Percentiles rank a stretch among this genome's conserved stretches.
These are phyloP conservation scores for Heliconius hermathena DNA, from an alignment of 1,140 invertebrate genomes.

Conservation along the genomic window DNA sequence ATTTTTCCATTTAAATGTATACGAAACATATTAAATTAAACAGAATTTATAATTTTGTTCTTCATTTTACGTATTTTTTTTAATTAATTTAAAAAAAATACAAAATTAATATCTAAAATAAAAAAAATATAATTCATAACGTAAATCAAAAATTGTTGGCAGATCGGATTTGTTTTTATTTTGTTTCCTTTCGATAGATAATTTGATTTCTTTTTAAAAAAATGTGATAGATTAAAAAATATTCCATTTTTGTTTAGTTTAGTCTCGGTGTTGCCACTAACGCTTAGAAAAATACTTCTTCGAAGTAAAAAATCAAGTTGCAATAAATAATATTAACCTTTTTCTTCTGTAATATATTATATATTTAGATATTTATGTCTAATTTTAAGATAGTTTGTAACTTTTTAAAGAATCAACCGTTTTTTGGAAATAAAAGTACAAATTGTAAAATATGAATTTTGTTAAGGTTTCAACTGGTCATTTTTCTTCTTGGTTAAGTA, in stretches of 20 bases:
- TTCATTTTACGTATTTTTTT: background rate
- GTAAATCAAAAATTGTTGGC: background rate
- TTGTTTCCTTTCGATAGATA: background rate
- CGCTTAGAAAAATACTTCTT: constrained; percentile 11
- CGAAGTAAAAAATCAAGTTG: constrained; percentile 32
- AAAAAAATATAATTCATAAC: background rate
- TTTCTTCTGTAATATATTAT: constrained; percentile 42
- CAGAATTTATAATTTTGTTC: background rate
- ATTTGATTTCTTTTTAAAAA: constrained; percentile 3
- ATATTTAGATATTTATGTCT: constrained; percentile 49
- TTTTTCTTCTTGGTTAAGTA: background rate
- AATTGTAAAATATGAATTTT: constrained; percentile 26
- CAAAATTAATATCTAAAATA: background rate
- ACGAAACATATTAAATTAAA: constrained; percentile 1
- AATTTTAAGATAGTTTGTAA: constrained; percentile 41
- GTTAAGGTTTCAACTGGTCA: constrained; percentile 22
- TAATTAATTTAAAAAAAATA: background rate
- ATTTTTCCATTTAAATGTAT: constrained; percentile 6
- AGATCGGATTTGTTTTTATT: background rate
- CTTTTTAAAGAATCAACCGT: constrained; percentile 21
- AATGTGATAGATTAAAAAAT: constrained; percentile 52
- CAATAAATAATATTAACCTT: constrained; percentile 47
- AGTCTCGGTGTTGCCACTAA: constrained; percentile 37
- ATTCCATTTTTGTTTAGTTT: constrained; percentile 60
- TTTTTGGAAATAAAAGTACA: constrained; percentile 27